Conservation (phyloP, 1,140 invertebrate genomes). For the Brachionus rotundiformis region DNA sequence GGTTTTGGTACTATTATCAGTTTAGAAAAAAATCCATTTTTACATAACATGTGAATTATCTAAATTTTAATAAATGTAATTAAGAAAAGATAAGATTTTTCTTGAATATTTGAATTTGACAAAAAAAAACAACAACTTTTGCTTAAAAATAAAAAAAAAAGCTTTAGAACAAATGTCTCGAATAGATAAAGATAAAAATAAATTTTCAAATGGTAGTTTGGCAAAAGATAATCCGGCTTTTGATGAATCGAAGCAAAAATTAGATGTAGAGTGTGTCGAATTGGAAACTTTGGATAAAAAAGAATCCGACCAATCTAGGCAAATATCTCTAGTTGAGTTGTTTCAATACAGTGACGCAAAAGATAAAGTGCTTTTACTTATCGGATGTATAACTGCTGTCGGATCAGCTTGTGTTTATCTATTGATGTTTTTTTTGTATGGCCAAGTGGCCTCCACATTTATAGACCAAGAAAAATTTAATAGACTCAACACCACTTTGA, state of each 20-base stretch:
- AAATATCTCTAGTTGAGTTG: background rate
- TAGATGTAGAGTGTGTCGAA: background rate
- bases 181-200: background rate
- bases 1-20: no score
- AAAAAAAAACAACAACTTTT: background rate
- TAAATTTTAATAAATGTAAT: background rate
- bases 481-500: background rate
- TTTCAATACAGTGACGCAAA: constrained; percentile 1
- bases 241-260: background rate
- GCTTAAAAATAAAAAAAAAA: background rate
- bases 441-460: constrained; percentile 7
- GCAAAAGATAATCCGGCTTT: background rate
- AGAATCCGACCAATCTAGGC: background rate
- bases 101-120: background rate
- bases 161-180: background rate
- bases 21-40: background rate
- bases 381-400: background rate
- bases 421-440: constrained; percentile 44
- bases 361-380: constrained; percentile 26
- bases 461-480: constrained; percentile 29
- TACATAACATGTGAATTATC: background rate
- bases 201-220: background rate
- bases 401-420: constrained; percentile 31
- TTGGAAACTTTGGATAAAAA: background rate
- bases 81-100: background rate